Percentiles rank a stretch among this genome's conserved stretches.
phyloP scores from a whole-genome alignment of 2,113 vertebrate genomes.

The Panthera leo region DNA sequence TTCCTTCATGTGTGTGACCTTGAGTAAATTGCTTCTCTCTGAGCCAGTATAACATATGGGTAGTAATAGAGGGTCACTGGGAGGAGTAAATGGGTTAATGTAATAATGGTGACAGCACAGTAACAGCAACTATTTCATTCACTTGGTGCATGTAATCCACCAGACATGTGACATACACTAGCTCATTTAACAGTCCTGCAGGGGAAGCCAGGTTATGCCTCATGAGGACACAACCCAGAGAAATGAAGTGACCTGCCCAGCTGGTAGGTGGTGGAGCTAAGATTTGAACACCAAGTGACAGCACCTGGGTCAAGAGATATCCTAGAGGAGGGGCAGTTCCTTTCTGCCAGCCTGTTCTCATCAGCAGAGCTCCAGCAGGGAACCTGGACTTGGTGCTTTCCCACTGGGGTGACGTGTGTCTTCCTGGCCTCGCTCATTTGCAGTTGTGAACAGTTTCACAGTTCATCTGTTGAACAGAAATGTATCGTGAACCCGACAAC shows the following conservation, averaged over 20 bases:
- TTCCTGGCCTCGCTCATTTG: neutral
- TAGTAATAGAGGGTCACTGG: neutral
- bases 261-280: neutral
- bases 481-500: neutral
- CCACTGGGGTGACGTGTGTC: neutral
- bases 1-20: neutral
- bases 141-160: neutral
- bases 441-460: neutral
- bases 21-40: neutral
- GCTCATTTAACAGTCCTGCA: neutral
- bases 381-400: neutral
- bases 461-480: neutral
- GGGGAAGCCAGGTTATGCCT: neutral
- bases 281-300: neutral
- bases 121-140: neutral
- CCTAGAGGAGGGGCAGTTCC: neutral
- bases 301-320: neutral
- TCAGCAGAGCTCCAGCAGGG: neutral
- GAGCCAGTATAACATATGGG: neutral
- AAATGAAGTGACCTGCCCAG: neutral
- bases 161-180: neutral
- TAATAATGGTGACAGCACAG: neutral
- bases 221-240: neutral
- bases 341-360: neutral
- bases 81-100: neutral